phyloP scores from a whole-genome alignment of 2,888 invertebrate genomes.

The Leptinotarsa tumamoca region DNA sequence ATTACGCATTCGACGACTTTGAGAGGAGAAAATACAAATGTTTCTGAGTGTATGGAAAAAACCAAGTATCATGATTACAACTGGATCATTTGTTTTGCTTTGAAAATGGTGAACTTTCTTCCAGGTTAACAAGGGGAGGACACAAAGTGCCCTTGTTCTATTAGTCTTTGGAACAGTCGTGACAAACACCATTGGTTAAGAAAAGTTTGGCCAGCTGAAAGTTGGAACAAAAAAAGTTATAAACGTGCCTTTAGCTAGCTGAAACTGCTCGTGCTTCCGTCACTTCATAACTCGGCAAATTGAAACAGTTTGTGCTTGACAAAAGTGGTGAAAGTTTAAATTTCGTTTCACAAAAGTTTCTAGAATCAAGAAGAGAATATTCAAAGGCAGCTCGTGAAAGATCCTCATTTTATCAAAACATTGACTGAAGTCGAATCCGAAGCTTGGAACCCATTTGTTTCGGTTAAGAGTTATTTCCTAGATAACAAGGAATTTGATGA shows the following conservation, averaged over 20 bases:
- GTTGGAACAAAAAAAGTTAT: background rate
- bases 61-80: too few relatives aligned
- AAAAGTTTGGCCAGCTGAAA: background rate
- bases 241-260: background rate
- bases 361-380: background rate
- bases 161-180: too few relatives aligned
- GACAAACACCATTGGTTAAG: too few relatives aligned
- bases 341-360: background rate
- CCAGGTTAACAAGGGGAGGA: too few relatives aligned
- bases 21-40: too few relatives aligned
- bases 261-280: background rate
- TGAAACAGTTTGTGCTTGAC: background rate
- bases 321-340: background rate
- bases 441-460: background rate
- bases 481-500: background rate
- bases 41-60: too few relatives aligned
- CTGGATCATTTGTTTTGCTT: too few relatives aligned
- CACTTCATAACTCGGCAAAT: background rate
- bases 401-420: background rate
- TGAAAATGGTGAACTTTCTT: too few relatives aligned
- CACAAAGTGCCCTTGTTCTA: too few relatives aligned
- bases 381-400: constrained; percentile 13
- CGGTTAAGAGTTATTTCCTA: background rate
- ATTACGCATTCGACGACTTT: too few relatives aligned
- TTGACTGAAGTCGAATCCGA: background rate